phyloP scores from a whole-genome alignment of 2,797 vertebrate genomes.

The Siniperca undulata region DNA sequence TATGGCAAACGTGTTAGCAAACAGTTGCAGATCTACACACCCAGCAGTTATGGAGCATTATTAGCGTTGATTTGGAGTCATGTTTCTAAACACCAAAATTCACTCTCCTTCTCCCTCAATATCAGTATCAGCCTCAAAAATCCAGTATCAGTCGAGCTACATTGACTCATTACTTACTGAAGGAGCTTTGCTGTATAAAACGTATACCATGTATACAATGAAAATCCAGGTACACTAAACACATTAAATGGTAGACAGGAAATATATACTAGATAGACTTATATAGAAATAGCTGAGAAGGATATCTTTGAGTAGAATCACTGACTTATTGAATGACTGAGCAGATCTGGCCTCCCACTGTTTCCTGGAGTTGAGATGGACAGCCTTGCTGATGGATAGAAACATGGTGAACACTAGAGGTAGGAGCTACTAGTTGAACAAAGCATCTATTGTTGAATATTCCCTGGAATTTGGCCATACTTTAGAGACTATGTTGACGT shows the following conservation, averaged over 20 bases:
- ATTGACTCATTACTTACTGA: not conserved
- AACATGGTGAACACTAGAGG: not conserved
- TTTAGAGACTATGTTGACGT: not conserved
- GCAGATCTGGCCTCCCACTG: not conserved
- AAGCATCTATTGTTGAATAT: slow-evolving; percentile 39
- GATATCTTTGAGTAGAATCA: not conserved
- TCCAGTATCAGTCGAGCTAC: too few species aligned
- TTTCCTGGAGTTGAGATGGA: slow-evolving; percentile 5
- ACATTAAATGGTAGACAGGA: not conserved
- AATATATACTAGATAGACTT: not conserved
- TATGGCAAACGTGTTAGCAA: too few species aligned
- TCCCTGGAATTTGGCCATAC: not conserved
- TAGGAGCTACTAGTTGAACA: slow-evolving; percentile 22
- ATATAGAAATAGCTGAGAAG: not conserved
- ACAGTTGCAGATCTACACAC: too few species aligned
- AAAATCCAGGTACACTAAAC: not conserved
- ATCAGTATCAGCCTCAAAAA: too few species aligned
- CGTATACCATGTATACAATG: too few species aligned
- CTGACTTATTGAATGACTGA: not conserved
- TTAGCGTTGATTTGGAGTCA: not conserved
- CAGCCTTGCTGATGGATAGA: slow-evolving; percentile 4
- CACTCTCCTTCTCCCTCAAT: too few species aligned
- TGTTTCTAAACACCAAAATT: too few species aligned
- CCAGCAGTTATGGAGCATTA: too few species aligned
- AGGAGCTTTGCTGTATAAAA: not conserved